Evolutionary conservation across 1,140 invertebrate genomes (phyloP).

Genomic region (Trachelipus rathkii): DNA sequence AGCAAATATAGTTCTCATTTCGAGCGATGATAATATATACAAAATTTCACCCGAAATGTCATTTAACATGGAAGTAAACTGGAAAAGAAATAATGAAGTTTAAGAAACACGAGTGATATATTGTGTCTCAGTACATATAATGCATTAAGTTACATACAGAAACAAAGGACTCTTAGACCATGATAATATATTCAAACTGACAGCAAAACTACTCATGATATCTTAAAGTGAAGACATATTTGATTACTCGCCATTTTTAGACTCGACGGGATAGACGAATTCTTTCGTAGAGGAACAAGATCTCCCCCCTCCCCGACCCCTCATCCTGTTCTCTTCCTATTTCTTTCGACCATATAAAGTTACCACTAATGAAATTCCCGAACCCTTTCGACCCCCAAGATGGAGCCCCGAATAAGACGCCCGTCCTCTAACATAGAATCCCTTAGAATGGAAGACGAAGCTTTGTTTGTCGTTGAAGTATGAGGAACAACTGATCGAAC

Average conservation of each 20-base stretch:
- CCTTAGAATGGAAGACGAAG: not conserved
- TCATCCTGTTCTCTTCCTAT: not conserved
- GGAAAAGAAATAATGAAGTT: too few species aligned
- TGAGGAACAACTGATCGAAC: constrained; percentile 1
- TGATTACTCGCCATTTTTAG: not conserved
- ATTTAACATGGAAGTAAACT: too few species aligned
- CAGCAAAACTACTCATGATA: constrained; percentile 10
- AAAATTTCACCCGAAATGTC: too few species aligned
- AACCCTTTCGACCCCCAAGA: too few species aligned
- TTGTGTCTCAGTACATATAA: not conserved
- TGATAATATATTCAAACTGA: constrained; percentile 11
- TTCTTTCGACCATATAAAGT: too few species aligned
- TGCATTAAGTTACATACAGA: not conserved
- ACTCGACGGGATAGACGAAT: not conserved
- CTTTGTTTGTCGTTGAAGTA: not conserved
- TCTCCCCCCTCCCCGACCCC: not conserved
- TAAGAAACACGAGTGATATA: not conserved
- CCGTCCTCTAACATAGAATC: not conserved
- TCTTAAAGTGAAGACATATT: not conserved
- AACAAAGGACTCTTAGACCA: not conserved
- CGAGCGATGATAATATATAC: too few species aligned
- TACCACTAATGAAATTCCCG: too few species aligned
- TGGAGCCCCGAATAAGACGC: too few species aligned
- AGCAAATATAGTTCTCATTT: too few species aligned
- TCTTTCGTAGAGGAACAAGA: not conserved